These are phyloP conservation scores for Clostera curtula DNA, from an alignment of 2,888 invertebrate genomes.

Conservation along the genomic window DNA sequence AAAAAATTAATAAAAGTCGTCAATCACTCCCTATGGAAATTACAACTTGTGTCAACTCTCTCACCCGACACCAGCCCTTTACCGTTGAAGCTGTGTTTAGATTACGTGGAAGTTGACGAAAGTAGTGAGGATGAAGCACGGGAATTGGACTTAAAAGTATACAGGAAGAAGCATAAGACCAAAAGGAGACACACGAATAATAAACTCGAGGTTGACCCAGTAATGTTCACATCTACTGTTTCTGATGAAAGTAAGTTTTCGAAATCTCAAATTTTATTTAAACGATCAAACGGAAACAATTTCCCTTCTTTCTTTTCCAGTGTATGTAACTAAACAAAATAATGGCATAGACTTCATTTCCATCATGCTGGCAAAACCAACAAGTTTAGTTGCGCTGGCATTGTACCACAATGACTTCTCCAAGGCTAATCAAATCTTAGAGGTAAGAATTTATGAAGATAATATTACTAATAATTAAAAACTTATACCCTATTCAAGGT, in stretches of 20 bases:
- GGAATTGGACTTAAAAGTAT: conserved; percentile 42
- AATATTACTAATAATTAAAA: neutral
- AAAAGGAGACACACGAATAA: conserved; percentile 46
- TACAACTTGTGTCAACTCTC: conserved; percentile 78
- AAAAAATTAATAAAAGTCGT: conserved; percentile 65
- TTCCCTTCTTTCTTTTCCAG: conserved; percentile 28
- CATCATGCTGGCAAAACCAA: conserved; percentile 84
- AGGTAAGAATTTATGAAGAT: conserved; percentile 73
- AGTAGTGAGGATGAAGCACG: conserved; percentile 66
- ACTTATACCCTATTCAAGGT: neutral
- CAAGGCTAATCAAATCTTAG: conserved; percentile 85
- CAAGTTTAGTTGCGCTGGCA: conserved; percentile 84
- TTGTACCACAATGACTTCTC: conserved; percentile 82
- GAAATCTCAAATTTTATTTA: neutral
- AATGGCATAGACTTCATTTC: conserved; percentile 71
- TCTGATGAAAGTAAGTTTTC: conserved; percentile 48
- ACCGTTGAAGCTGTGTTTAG: conserved; percentile 54
- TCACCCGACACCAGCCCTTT: conserved; percentile 64
- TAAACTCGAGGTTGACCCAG: conserved; percentile 52
- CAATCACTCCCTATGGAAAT: conserved; percentile 82
- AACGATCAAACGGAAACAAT: neutral
- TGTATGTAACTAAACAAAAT: conserved; percentile 36
- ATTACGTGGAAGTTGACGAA: conserved; percentile 61
- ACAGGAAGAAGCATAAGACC: conserved; percentile 54
- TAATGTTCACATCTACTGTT: conserved; percentile 53